Evolutionary conservation across 2,888 invertebrate species (phyloP).

Genomic region (Agrypnus murinus): DNA sequence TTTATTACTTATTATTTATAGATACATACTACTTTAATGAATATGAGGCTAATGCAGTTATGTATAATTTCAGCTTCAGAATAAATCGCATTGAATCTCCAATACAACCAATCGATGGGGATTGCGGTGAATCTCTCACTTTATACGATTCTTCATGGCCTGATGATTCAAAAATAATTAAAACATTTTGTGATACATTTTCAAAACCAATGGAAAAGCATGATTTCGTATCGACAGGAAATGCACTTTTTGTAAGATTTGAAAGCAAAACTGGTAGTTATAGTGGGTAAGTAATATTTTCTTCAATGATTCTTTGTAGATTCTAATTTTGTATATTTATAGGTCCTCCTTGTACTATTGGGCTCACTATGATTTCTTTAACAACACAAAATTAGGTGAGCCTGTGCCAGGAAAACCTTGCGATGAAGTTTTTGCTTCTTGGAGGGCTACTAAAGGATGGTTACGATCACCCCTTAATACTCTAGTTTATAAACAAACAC

Average conservation of each 20-base stretch:
- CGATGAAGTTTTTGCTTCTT: slow-evolving; percentile 91
- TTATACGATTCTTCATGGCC: slow-evolving; percentile 92
- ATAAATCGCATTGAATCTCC: slow-evolving; percentile 93
- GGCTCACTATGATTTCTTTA: slow-evolving; percentile 96
- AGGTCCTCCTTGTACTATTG: slow-evolving; percentile 93
- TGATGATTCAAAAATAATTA: slow-evolving; percentile 92
- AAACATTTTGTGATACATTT: slow-evolving; percentile 96
- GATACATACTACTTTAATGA: too few species aligned
- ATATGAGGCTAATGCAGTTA: too few species aligned
- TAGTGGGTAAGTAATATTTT: slow-evolving; percentile 78
- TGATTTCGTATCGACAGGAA: slow-evolving; percentile 92
- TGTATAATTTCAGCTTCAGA: slow-evolving; percentile 78
- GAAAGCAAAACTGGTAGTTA: slow-evolving; percentile 95
- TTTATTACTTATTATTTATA: too few species aligned
- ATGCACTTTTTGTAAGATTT: slow-evolving; percentile 89
- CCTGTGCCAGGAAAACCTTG: slow-evolving; percentile 87
- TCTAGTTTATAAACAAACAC: slow-evolving; percentile 86
- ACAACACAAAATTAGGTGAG: slow-evolving; percentile 90
- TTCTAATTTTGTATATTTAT: too few species aligned
- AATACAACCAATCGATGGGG: slow-evolving; percentile 88
- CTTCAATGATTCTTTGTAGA: too few species aligned
- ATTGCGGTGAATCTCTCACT: slow-evolving; percentile 92
- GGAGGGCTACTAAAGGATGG: slow-evolving; percentile 84
- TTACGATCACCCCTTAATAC: slow-evolving; percentile 91
- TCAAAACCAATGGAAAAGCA: slow-evolving; percentile 95